These are phyloP conservation scores for Campylomormyrus numenius DNA, from an alignment of 2,113 vertebrate species.

Conservation along the genomic window DNA sequence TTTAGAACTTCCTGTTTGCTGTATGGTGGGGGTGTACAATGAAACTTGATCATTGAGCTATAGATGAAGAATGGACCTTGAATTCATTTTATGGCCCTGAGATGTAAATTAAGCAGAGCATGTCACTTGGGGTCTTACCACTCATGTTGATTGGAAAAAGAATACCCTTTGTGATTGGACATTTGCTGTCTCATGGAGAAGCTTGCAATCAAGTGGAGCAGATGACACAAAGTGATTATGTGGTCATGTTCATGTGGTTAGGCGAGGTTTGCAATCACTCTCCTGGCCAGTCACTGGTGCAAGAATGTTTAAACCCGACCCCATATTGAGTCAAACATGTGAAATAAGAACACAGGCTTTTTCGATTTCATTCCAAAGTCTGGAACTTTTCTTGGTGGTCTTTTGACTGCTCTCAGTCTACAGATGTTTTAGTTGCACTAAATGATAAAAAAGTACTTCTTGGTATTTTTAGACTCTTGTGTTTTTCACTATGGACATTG, in stretches of 20 bases:
- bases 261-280: neutral
- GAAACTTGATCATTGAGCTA: constrained; percentile 1
- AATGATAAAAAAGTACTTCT: neutral
- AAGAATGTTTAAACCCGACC: neutral
- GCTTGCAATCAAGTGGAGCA: neutral
- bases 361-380: neutral
- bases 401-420: neutral
- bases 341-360: neutral
- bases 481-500: neutral
- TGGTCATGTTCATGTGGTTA: constrained; percentile 2
- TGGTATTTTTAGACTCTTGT: neutral
- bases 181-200: neutral
- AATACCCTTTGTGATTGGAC: neutral
- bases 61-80: neutral
- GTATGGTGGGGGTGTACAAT: neutral
- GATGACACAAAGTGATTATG: neutral
- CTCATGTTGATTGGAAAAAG: neutral
- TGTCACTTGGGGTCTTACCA: neutral
- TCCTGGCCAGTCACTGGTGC: neutral
- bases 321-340: neutral
- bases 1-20: constrained; percentile 4
- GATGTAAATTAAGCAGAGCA: neutral
- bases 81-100: neutral
- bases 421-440: constrained; percentile 1
- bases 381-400: neutral